Conservation (phyloP, 2,888 invertebrate genomes). For the Smittia sp. region DNA sequence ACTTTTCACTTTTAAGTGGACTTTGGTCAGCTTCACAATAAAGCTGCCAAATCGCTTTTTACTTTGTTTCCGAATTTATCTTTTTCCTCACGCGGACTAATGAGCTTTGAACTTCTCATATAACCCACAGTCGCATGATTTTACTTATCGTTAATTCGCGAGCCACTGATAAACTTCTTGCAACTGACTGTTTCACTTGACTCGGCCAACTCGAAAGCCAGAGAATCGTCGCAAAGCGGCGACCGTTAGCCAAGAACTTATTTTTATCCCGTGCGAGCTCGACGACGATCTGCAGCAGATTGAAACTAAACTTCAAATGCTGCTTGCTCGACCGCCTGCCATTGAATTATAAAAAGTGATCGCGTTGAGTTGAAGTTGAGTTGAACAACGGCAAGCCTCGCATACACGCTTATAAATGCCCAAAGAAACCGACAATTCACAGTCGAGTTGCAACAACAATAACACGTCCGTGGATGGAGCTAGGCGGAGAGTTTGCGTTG, state of each 20-base stretch:
- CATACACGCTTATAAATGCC: background rate
- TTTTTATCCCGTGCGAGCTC: background rate
- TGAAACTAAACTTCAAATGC: conserved; percentile 17
- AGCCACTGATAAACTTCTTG: conserved; percentile 13
- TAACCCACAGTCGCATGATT: background rate
- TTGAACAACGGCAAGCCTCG: background rate
- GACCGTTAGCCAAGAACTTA: conserved; percentile 4
- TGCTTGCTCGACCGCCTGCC: background rate
- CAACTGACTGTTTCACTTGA: conserved; percentile 15
- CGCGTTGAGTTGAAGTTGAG: conserved; percentile 1
- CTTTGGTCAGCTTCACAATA: background rate
- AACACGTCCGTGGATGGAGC: conserved; percentile 17
- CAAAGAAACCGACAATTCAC: conserved; percentile 18
- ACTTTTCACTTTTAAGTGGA: background rate
- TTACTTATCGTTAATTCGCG: conserved; percentile 9
- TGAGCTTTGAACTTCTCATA: background rate
- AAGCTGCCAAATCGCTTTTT: background rate
- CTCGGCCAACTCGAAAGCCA: background rate
- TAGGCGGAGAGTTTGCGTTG: background rate
- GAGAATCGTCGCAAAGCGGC: background rate
- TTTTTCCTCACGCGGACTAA: background rate
- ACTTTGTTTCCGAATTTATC: background rate
- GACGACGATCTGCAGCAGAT: conserved; percentile 18
- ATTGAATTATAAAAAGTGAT: conserved; percentile 15
- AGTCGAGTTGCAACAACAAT: background rate